Conservation (phyloP, 1,140 invertebrate species). For the Drosophila nigrodunni region DNA sequence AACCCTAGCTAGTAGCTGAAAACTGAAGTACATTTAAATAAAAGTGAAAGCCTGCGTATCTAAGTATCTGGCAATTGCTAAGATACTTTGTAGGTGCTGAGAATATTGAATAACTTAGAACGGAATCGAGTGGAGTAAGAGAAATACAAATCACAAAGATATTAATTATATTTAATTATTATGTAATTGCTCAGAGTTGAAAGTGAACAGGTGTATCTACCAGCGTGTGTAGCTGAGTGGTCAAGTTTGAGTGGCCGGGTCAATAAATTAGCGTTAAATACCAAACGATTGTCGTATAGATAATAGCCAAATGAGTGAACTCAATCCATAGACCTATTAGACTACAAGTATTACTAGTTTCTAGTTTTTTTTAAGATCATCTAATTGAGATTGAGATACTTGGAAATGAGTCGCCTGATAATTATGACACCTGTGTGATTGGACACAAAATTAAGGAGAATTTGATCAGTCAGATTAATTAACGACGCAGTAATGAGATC, state of each 20-base stretch:
- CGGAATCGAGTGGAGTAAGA: constrained; percentile 5
- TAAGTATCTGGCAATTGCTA: too few relatives aligned
- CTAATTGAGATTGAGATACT: constrained; percentile 3
- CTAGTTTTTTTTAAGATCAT: not conserved
- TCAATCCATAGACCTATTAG: not conserved
- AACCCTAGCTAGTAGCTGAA: too few relatives aligned
- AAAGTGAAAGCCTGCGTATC: too few relatives aligned
- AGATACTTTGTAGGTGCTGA: not conserved
- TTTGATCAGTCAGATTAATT: constrained; percentile 10
- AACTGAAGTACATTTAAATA: too few relatives aligned
- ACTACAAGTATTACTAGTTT: not conserved
- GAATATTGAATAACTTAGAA: constrained; percentile 1
- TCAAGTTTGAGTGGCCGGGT: constrained; percentile 20
- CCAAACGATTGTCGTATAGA: constrained; percentile 3
- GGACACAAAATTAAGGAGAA: not conserved
- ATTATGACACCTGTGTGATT: constrained; percentile 28
- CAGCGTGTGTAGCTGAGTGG: not conserved
- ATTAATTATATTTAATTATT: constrained; percentile 54
- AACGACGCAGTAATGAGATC: constrained; percentile 1
- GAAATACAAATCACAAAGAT: constrained; percentile 9
- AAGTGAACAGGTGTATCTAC: constrained; percentile 24
- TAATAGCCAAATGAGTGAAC: constrained; percentile 7
- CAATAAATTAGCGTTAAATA: constrained; percentile 57
- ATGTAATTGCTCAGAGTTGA: constrained; percentile 27
- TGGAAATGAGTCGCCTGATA: constrained; percentile 8